Evolutionary conservation across 2,888 invertebrate genomes (phyloP).

Genomic region (Pinctada fucata): DNA sequence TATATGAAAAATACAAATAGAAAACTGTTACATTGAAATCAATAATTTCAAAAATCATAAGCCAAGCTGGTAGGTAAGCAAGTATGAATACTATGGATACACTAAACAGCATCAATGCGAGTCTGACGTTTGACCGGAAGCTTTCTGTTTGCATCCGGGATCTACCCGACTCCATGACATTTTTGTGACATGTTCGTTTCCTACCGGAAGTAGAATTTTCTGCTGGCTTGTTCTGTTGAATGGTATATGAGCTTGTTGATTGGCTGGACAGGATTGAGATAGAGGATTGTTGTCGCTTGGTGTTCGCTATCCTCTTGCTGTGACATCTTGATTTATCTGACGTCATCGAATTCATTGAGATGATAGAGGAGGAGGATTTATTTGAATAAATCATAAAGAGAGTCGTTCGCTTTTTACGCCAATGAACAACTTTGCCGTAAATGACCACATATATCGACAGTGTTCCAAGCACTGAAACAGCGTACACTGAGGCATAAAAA

Average conservation of each 20-base stretch:
- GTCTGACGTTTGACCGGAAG: background rate
- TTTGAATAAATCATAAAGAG: background rate
- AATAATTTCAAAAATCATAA: background rate
- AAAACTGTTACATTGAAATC: background rate
- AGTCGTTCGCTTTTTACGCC: background rate
- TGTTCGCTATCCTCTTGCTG: background rate
- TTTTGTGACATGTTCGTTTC: background rate
- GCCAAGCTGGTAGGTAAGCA: background rate
- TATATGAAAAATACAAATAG: background rate
- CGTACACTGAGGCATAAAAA: background rate
- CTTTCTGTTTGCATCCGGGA: background rate
- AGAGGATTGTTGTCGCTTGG: background rate
- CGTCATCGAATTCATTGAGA: background rate
- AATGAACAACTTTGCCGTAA: background rate
- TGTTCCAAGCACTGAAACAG: background rate
- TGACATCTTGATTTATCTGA: too few relatives aligned
- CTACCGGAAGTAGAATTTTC: background rate
- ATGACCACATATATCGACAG: background rate
- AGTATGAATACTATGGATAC: background rate
- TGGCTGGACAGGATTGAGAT: too few relatives aligned
- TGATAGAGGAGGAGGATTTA: background rate
- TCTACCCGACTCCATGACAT: background rate
- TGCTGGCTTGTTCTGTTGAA: background rate
- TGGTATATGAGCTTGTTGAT: too few relatives aligned
- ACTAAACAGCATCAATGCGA: background rate